A percentile compares a stretch with the other conserved stretches of the same genome.
Conservation (phyloP, 2,888 invertebrate genomes). For the Ariolimax columbianus region DNA sequence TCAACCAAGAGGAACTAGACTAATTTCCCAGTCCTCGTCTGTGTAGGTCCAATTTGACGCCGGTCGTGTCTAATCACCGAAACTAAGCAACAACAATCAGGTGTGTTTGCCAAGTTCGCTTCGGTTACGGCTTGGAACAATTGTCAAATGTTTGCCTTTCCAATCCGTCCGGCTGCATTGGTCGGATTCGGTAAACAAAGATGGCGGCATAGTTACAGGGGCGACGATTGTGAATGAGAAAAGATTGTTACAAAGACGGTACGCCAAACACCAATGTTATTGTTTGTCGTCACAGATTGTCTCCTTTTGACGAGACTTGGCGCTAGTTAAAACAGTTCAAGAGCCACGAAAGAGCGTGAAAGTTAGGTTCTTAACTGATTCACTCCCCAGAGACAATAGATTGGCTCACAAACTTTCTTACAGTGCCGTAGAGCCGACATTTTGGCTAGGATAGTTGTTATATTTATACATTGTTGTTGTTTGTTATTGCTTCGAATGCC, state of each 20-base stretch:
- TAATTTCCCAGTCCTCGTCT: neutral
- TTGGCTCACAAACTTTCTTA: too few relatives aligned
- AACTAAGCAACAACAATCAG: conserved; percentile 7
- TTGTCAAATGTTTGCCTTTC: conserved; percentile 11
- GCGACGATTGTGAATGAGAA: neutral
- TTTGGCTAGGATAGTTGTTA: too few relatives aligned
- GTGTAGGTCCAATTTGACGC: neutral
- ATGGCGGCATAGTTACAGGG: conserved; percentile 8
- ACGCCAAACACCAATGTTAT: too few relatives aligned
- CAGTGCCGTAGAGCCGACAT: too few relatives aligned
- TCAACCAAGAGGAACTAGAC: neutral
- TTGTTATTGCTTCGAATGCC: too few relatives aligned
- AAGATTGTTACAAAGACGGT: neutral
- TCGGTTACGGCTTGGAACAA: neutral
- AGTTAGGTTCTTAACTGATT: too few relatives aligned
- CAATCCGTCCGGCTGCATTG: neutral
- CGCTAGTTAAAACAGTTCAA: too few relatives aligned
- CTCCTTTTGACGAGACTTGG: too few relatives aligned
- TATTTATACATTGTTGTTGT: too few relatives aligned
- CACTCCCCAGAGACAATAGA: too few relatives aligned
- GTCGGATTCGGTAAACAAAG: conserved; percentile 8
- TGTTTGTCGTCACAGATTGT: too few relatives aligned
- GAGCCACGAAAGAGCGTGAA: too few relatives aligned
- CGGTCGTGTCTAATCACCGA: neutral
- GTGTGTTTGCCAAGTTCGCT: conserved; percentile 23